These are phyloP conservation scores for Darevskia nairensis DNA, from an alignment of 2,797 vertebrate genomes.

Conservation along the genomic window DNA sequence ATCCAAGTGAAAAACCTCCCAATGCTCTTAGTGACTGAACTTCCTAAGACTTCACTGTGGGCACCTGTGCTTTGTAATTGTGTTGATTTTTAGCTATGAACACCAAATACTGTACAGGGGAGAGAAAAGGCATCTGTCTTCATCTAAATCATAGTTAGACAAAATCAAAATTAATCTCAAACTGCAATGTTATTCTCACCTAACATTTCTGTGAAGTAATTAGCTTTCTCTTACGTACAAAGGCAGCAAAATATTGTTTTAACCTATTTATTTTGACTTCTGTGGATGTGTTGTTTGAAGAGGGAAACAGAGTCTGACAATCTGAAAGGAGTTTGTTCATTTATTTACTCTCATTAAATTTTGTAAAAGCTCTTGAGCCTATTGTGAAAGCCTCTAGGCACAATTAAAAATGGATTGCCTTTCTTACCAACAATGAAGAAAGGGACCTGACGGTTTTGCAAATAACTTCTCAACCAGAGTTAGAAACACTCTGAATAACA, in stretches of 20 bases:
- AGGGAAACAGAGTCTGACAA: slow-evolving; percentile 9
- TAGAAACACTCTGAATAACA: slow-evolving; percentile 38
- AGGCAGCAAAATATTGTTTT: not conserved
- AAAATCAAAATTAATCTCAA: not conserved
- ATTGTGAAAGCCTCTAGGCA: slow-evolving; percentile 17
- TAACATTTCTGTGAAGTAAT: slow-evolving; percentile 4
- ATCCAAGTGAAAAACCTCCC: not conserved
- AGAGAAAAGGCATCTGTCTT: not conserved
- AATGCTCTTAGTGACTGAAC: not conserved
- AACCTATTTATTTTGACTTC: not conserved
- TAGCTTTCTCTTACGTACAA: slow-evolving; percentile 13
- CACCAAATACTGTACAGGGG: not conserved
- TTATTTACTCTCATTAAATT: slow-evolving; percentile 17
- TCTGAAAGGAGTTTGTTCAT: not conserved
- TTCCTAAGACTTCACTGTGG: not conserved
- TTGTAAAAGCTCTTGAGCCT: slow-evolving; percentile 22
- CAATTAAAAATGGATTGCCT: slow-evolving; percentile 48
- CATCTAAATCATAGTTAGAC: not conserved
- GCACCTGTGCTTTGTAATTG: not conserved
- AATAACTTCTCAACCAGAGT: slow-evolving; percentile 42
- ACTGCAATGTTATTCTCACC: slow-evolving; percentile 7
- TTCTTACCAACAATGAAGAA: slow-evolving; percentile 43
- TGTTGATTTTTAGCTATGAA: not conserved
- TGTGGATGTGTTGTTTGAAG: not conserved
- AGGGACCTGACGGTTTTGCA: slow-evolving; percentile 42